These are phyloP conservation scores for Cyprinodon tularosa DNA, from an alignment of 2,113 vertebrate species.

Conservation along the genomic window DNA sequence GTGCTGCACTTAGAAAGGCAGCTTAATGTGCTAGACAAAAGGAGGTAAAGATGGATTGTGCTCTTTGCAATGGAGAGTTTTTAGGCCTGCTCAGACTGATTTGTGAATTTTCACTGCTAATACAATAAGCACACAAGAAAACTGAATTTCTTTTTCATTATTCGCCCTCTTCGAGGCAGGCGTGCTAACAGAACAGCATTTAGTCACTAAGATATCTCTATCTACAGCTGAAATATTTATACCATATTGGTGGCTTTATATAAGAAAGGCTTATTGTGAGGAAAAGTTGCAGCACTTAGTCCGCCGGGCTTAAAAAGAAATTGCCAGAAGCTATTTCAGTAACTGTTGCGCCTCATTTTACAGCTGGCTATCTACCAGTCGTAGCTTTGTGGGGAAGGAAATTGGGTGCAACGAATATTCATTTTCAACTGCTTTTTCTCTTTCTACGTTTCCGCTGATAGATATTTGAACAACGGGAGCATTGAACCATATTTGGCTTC, in stretches of 20 bases:
- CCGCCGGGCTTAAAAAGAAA: background rate
- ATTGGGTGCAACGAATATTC: background rate
- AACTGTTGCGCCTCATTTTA: background rate
- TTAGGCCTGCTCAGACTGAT: conserved; percentile 25
- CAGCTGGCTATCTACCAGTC: background rate
- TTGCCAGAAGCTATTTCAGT: background rate
- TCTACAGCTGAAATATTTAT: background rate
- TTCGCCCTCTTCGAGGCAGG: conserved; percentile 13
- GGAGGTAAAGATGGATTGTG: conserved; percentile 41
- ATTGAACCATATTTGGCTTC: background rate
- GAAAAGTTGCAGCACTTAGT: background rate
- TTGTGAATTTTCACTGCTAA: conserved; percentile 48
- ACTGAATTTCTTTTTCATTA: conserved; percentile 51
- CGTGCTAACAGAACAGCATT: conserved; percentile 6
- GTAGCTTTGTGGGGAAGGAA: background rate
- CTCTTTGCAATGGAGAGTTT: conserved; percentile 14
- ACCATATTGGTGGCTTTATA: background rate
- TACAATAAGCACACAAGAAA: conserved; percentile 53
- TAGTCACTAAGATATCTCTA: conserved; percentile 16
- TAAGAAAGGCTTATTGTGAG: conserved; percentile 5
- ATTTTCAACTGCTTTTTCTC: background rate
- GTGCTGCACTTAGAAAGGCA: conserved; percentile 42
- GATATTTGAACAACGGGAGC: background rate
- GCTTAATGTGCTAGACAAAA: conserved; percentile 63
- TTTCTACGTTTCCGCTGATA: background rate